Base-by-base conservation (phyloP, 2,888 invertebrate genomes). In the Hesperia comma region DNA sequence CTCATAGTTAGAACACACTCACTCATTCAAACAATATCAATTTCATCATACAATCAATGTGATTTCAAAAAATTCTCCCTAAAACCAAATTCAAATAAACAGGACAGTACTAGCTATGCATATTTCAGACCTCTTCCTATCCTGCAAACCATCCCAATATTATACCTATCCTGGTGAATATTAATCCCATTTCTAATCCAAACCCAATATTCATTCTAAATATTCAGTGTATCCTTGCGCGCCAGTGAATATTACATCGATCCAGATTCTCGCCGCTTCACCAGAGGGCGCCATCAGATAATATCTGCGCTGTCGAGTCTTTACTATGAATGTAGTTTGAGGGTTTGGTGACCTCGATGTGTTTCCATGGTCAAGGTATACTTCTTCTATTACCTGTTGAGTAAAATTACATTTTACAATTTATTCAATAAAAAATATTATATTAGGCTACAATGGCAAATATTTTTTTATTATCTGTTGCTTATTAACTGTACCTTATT, bases 231-330 rank as follows among this genome's bases (percentile, higher is more conserved):
- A 98, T 0, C 97, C 98, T 83, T 98, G 98, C 1, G 98, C 98
- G 10, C 98, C 98, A 0, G 98, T 98, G 88, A 98, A 98, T 61
- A 98, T 95, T 7, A 98, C 97, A 90, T 99, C 99, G 63, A 99
- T 98, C 99, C 99, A 99, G 77, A 99, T 97, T 72, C 99, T 93
- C 92, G 99, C 98, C 0, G 98, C 97, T 83, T 98, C 98, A 7
- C 98, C 96, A 0, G 97, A 97, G 0, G 98, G 98, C 8, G 99
- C 98, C 95, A 98, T 97, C 49, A 99, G 93, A 86, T 97, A 97
- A 87, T 98, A 99, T 61, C 96, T 95, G 63, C 98, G 94, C 75
- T 98, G 97, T 72, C 96, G 95, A 0, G 99, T 98, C 90, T 99
- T 99, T 68, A 99, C 97, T 78, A 98, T 97, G 85, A 99, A 99